Evolutionary conservation across 1,140 invertebrate genomes (phyloP).

Genomic region (Drosophila novamexicana): DNA sequence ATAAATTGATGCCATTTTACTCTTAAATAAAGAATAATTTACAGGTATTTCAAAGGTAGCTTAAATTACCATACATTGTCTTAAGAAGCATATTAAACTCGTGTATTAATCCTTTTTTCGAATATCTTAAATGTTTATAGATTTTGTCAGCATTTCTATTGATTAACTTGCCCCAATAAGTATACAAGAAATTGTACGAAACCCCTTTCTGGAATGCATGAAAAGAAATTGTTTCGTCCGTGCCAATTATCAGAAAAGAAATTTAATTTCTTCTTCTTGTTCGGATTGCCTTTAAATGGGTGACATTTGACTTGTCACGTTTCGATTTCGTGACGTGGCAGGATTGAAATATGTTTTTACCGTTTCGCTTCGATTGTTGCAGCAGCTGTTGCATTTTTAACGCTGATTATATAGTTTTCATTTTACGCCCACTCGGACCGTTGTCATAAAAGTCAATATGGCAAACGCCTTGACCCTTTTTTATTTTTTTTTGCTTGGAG

Average conservation of each 20-base stretch:
- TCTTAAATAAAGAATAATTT: too few species aligned
- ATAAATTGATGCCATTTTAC: too few species aligned
- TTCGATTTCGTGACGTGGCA: slow-evolving; percentile 30
- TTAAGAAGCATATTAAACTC: too few species aligned
- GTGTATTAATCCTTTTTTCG: too few species aligned
- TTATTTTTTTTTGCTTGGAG: slow-evolving; percentile 7
- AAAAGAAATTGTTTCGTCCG: not conserved
- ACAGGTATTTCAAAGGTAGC: too few species aligned
- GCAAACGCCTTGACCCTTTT: slow-evolving; percentile 72
- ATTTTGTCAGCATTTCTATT: too few species aligned
- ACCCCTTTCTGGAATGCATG: slow-evolving; percentile 3
- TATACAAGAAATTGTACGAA: not conserved
- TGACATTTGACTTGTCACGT: slow-evolving; percentile 35
- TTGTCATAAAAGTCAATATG: slow-evolving; percentile 76
- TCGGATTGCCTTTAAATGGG: slow-evolving; percentile 37
- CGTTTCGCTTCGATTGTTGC: slow-evolving; percentile 63
- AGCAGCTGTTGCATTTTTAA: slow-evolving; percentile 74
- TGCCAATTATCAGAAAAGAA: slow-evolving; percentile 54
- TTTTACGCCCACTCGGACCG: slow-evolving; percentile 45
- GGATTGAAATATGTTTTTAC: slow-evolving; percentile 38
- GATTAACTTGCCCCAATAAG: not conserved
- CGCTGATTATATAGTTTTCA: slow-evolving; percentile 77
- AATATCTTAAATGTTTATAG: too few species aligned
- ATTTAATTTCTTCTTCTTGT: slow-evolving; percentile 12
- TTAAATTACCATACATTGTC: too few species aligned